Evolutionary conservation across 2,113 vertebrate genomes (phyloP).

Genomic region (Natator depressus): DNA sequence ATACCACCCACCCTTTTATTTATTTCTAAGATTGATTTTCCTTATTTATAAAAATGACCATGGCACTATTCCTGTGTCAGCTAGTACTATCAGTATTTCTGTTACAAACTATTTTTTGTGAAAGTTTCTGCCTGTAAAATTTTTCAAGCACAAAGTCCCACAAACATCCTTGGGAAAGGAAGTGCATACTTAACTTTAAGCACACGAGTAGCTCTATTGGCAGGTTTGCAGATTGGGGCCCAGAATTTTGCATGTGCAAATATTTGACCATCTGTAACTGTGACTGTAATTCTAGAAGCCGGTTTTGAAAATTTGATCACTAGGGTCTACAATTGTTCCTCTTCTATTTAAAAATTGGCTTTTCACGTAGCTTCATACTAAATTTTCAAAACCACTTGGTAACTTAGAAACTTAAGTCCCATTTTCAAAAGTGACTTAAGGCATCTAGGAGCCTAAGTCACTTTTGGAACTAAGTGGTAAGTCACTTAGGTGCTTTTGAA

Average conservation of each 20-base stretch:
- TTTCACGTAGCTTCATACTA: neutral
- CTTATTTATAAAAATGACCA: neutral
- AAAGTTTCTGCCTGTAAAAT: neutral
- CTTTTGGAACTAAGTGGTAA: neutral
- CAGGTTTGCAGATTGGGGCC: neutral
- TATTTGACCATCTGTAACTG: neutral
- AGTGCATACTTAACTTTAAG: neutral
- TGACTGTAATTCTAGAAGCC: neutral
- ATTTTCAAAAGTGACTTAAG: neutral
- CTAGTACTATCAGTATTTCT: neutral
- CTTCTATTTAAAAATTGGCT: neutral
- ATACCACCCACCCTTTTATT: neutral
- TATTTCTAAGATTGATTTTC: neutral
- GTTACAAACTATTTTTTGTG: neutral
- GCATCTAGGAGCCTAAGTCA: neutral
- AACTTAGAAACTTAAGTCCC: neutral
- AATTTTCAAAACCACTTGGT: neutral
- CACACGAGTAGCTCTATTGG: neutral
- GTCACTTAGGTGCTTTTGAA: neutral
- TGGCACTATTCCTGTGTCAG: neutral
- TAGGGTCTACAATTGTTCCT: neutral
- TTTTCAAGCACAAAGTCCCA: neutral
- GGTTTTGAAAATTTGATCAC: neutral
- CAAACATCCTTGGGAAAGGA: neutral
- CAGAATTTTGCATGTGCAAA: neutral